Percentiles rank a stretch among this genome's conserved stretches.
These are phyloP conservation scores for Myiothlypis chrysogaster DNA, from an alignment of 2,797 vertebrate genomes.

Conservation along the genomic window DNA sequence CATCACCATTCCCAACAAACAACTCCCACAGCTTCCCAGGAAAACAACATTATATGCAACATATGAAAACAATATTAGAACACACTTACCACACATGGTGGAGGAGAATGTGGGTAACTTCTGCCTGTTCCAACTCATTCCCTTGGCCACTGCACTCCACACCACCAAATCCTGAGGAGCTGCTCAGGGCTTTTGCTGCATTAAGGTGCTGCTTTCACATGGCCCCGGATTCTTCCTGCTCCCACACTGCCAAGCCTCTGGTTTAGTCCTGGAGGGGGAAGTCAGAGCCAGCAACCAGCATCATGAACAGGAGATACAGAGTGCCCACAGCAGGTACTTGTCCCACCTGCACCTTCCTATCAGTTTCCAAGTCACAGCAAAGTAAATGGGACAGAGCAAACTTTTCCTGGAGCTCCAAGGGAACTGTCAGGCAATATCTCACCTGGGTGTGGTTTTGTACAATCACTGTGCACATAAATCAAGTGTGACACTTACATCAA, in stretches of 20 bases:
- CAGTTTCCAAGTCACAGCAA: neutral
- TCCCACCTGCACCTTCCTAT: neutral
- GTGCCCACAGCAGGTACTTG: neutral
- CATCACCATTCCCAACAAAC: rapidly evolving
- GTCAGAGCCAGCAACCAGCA: neutral
- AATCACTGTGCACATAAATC: neutral
- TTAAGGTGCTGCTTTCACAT: neutral
- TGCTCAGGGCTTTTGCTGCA: neutral
- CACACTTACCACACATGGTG: neutral
- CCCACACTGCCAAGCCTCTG: neutral
- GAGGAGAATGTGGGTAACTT: neutral
- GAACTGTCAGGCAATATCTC: neutral
- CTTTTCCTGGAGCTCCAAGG: neutral
- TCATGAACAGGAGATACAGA: neutral
- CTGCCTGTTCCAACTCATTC: neutral
- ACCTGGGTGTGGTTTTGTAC: neutral
- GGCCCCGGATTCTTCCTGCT: neutral
- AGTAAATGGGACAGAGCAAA: neutral
- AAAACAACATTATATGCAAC: neutral
- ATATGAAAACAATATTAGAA: neutral
- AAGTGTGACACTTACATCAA: neutral
- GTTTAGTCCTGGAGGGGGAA: neutral
- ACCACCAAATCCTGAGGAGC: neutral
- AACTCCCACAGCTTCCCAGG: neutral
- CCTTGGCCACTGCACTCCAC: neutral